Percentiles rank a stretch among this genome's conserved stretches.
Evolutionary conservation across 2,888 invertebrate genomes (phyloP).

Genomic region (Anagyrus pseudococci): DNA sequence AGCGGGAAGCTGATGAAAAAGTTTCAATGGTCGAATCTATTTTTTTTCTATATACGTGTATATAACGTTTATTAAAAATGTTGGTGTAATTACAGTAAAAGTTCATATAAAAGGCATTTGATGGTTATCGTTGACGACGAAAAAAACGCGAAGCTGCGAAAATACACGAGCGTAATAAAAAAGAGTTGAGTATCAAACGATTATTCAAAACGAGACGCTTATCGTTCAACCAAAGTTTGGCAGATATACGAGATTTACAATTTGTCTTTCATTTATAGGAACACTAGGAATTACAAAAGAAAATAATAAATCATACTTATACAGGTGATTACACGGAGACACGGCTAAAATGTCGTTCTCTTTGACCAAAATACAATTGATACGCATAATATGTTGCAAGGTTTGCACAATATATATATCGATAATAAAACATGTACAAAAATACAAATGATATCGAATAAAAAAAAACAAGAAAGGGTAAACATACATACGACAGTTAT

Average conservation of each 20-base stretch:
- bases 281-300: too few relatives aligned
- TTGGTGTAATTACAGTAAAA: conserved; percentile 22
- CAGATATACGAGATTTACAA: too few relatives aligned
- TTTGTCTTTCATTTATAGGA: too few relatives aligned
- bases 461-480: too few relatives aligned
- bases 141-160: neutral
- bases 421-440: conserved; percentile 20
- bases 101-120: conserved; percentile 18
- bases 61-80: conserved; percentile 26
- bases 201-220: too few relatives aligned
- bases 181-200: too few relatives aligned
- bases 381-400: neutral
- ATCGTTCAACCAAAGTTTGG: too few relatives aligned
- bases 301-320: too few relatives aligned
- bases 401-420: too few relatives aligned
- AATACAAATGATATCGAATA: conserved; percentile 22
- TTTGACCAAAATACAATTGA: too few relatives aligned
- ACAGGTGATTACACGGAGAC: too few relatives aligned
- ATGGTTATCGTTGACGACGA: conserved; percentile 8
- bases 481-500: neutral
- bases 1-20: neutral
- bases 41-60: neutral
- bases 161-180: neutral
- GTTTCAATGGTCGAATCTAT: neutral
- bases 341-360: too few relatives aligned